Evolutionary conservation across 2,888 invertebrate genomes (phyloP), one percentile per base, ranked within the genome.

Genomic region (Andrena bucephala): DNA sequence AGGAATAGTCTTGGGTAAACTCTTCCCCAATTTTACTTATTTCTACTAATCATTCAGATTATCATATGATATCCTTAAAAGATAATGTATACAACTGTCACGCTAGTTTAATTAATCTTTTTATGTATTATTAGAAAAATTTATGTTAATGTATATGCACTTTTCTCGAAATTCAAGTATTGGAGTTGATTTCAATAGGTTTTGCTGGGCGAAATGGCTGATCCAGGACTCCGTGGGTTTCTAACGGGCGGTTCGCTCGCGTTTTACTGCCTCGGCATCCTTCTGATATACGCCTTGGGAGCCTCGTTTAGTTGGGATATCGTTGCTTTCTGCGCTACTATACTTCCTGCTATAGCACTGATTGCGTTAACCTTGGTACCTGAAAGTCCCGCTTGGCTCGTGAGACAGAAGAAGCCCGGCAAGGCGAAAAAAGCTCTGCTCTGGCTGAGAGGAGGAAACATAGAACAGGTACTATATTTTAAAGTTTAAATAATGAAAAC

Each of bases 361-460:
- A 77, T 96, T 1, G 95, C 96, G n/a, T 94, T 97, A 72, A 95
- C 94, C 76, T 94, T 96, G 81, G 95, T 97, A 50, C 97, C 97
- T 0, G 97, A 97, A 92, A 97, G 96, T 88, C 97, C 97, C 0
- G 96, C 96, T 0, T 97, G 97, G 97, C 94, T 97, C 70, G 95
- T 96, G 1, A 94, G 96, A 27, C 95, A 95, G 65, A 96, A 96
- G 0, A 95, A 95, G 75, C 91, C 94, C 1, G 94, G 95, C n/a
- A 93, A 94, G 16, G 96, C 96, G 0, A 94, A 92, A 62, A 94
- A 95, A 54, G 96, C 96, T 4, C 94, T 96, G 90, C 93, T 95
- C 7, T 95, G 96, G 91, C 93, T 96, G 13, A 94, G 96, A 3
- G 96, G 96, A 31, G 95, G 95, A 85, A 95, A 95, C 73, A 94